Conservation (phyloP, 2,113 vertebrate genomes). For the Odocoileus hemionus region DNA sequence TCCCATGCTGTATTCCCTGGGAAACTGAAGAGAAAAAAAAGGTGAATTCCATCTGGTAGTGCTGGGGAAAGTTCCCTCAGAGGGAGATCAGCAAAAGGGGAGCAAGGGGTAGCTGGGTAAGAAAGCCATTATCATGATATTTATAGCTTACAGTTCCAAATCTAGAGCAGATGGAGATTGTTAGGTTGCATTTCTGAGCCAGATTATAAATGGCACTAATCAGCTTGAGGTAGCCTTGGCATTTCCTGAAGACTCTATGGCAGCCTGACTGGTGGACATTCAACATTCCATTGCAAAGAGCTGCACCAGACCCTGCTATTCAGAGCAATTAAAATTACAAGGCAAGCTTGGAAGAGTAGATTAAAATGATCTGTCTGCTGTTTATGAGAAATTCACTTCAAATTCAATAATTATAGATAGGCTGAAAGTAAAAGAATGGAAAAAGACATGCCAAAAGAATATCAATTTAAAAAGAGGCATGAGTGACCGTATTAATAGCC, state of each 20-base stretch:
- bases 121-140: neutral
- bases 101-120: neutral
- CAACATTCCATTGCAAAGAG: slow-evolving; percentile 8
- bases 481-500: neutral
- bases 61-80: neutral
- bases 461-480: neutral
- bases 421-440: neutral
- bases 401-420: neutral
- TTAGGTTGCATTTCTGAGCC: slow-evolving; percentile 26
- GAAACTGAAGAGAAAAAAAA: slow-evolving; percentile 29
- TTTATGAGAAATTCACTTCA: neutral
- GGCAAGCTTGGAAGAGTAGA: neutral
- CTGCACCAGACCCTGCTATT: neutral
- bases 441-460: neutral
- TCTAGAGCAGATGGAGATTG: slow-evolving; percentile 46
- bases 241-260: slow-evolving; percentile 49
- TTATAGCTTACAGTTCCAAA: slow-evolving; percentile 4
- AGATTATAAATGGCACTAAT: slow-evolving; percentile 48
- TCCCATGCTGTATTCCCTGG: neutral
- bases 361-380: neutral
- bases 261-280: neutral
- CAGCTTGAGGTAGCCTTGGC: slow-evolving; percentile 40
- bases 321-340: neutral
- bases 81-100: neutral
- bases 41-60: neutral